Base-by-base conservation (phyloP, 2,113 vertebrate species). In the Fukomys damarensis region DNA sequence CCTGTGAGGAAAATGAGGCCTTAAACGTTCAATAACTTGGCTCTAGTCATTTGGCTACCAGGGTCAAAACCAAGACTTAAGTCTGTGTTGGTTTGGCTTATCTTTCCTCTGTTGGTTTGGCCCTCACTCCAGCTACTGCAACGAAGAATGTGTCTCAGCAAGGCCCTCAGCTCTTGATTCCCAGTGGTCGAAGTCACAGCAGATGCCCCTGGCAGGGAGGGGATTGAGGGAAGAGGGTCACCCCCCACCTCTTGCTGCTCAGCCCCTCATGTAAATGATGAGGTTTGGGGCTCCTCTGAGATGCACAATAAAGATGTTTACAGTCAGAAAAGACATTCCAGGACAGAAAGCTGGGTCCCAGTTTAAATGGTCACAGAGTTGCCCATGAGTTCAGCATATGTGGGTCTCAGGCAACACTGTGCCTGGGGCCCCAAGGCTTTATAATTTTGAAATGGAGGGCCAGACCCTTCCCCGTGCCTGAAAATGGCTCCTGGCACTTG, bases 351-450 rank as follows among this genome's bases (percentile, higher is more conserved):
- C 52, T 35, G 24, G 26, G 32, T 38, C 52, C 59, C 35, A 83
- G 35, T 46, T n/a, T 35, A 81, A 22, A 38, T 5, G 38, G 30
- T 52, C 41, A 22, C 52, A 84, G 63, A 38, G 46, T 85, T 59
- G 16, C 28, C 59, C 0, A 0, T 77, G 38, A 0, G 1, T 0
- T 0, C 0, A 41, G 17, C 41, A 35, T 0, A 0, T 43, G 76
- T 30, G 30, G 66, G 24, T 93, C 66, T 87, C 5, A 0, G 0
- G 0, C 49, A 49, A 43, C 38, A 0, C 3, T 2, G 13, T 84
- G 89, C 94, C 86, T 58, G 86, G 30, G 32, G 41, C 11, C 35
- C 76, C 59, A 61, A 63, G 28, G 35, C 35, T 82, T n/a, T 9
- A 38, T 0, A 0, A 52, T 58, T 24, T 63, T 22, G 70, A 91